Percentiles rank a stretch among this genome's conserved stretches.
These are phyloP conservation scores for Metopolophium dirhodum DNA, from an alignment of 1,140 invertebrate genomes.

Conservation along the genomic window DNA sequence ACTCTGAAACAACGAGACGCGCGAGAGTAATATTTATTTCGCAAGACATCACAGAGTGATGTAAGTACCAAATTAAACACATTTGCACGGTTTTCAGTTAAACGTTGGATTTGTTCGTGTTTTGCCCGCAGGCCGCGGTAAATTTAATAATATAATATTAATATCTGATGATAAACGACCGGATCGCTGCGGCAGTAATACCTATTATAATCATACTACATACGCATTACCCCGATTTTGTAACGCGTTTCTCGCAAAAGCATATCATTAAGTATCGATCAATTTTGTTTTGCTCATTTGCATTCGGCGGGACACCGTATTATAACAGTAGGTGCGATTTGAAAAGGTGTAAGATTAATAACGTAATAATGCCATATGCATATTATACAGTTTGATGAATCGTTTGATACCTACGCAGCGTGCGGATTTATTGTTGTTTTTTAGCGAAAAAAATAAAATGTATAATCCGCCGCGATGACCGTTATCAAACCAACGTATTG, in stretches of 20 bases:
- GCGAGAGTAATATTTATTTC: neutral
- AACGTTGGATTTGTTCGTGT: neutral
- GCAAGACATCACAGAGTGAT: neutral
- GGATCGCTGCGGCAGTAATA: neutral
- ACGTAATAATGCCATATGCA: neutral
- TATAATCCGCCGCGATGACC: neutral
- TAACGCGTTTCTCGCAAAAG: neutral
- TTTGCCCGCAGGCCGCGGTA: neutral
- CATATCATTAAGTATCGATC: neutral
- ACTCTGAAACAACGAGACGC: neutral
- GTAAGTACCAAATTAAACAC: neutral
- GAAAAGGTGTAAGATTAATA: slow-evolving; percentile 9
- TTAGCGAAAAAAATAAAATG: neutral
- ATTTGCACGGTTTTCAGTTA: neutral
- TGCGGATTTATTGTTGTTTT: neutral
- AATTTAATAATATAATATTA: neutral
- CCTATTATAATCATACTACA: neutral
- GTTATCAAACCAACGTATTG: neutral
- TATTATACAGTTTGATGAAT: neutral
- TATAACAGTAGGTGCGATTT: neutral
- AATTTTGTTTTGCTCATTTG: neutral
- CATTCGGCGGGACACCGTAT: neutral
- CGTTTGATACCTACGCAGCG: neutral
- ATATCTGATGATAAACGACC: neutral
- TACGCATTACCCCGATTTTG: neutral